Evolutionary conservation across 2,797 vertebrate genomes (phyloP), one percentile per base, ranked within the genome.

Genomic region (Eulemur coronatus): DNA sequence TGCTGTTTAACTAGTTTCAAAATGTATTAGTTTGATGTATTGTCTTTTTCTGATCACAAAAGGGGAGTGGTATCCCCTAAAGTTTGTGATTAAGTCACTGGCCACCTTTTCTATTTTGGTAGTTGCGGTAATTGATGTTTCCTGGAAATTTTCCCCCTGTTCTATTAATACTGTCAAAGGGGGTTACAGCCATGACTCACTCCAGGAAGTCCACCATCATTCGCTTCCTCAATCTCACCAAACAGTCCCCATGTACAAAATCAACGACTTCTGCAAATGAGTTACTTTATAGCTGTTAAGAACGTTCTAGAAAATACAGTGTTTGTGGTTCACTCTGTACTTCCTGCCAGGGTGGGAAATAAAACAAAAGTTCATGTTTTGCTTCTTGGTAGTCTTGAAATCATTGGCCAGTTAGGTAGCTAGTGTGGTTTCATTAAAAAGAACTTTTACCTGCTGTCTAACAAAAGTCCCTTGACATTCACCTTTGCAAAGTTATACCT

Each of bases 71-170:
- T 96, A 97, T 97, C 97, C 97, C 96, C 89, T 97, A 95, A 98
- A 97, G 96, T 98, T 98, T 93, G 97, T 96, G 98, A 98, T 98
- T 97, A 96, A 98, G 97, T 98, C 96, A 97, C 81, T 93, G 97
- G 85, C 97, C 96, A 97, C 59, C 96, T 96, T 97, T 98, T 98
- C 98, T 98, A 98, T 99, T 98, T 98, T 98, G 96, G 95, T 98
- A 63, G 91, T 94, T 98, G 97, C 98, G 98, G 98, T 98, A 98
- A 98, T 95, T 93, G 82, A 97, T 97, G 97, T 99, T 99, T 99
- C 98, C 98, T 99, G 98, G 98, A 99, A 98, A 98, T 98, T 98
- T 98, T 98, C 97, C 97, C 98, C 97, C 91, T 59, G 15, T 87
- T 98, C 98, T 98, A 98, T 98, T 98, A 98, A 98, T 99, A 98